Evolutionary conservation across 2,113 vertebrate genomes (phyloP).

Genomic region (Tetraodon nigroviridis): DNA sequence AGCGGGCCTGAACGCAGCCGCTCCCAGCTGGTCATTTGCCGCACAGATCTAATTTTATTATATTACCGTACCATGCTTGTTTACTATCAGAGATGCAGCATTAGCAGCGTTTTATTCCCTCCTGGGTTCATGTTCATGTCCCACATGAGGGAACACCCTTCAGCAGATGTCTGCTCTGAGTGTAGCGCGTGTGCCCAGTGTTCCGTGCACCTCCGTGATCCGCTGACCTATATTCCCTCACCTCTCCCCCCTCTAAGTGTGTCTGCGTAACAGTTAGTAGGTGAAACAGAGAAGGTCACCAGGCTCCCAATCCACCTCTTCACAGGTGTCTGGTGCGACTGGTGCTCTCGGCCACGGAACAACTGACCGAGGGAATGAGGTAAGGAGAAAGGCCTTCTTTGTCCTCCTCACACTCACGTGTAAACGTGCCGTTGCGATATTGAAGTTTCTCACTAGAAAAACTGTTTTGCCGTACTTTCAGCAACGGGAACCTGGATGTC

Average conservation of each 20-base stretch:
- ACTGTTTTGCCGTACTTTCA: slow-evolving; percentile 34
- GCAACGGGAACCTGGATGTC: slow-evolving; percentile 66
- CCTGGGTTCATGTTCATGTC: slow-evolving; percentile 3
- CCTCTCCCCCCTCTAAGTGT: slow-evolving; percentile 49
- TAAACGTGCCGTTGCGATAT: not conserved
- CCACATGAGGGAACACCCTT: slow-evolving; percentile 12
- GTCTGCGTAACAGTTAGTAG: slow-evolving; percentile 67
- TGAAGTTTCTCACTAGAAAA: not conserved
- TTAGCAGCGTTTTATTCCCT: not conserved
- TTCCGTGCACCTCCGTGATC: slow-evolving; percentile 52
- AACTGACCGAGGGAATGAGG: slow-evolving; percentile 70
- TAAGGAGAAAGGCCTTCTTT: slow-evolving; percentile 39
- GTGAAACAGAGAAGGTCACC: slow-evolving; percentile 62
- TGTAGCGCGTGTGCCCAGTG: slow-evolving; percentile 16
- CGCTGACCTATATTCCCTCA: slow-evolving; percentile 62
- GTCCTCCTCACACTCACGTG: too few relatives aligned
- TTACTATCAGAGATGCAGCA: not conserved
- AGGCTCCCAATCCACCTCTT: slow-evolving; percentile 52
- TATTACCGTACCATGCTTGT: too few relatives aligned
- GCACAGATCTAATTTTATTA: too few relatives aligned
- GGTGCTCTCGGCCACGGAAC: slow-evolving; percentile 66
- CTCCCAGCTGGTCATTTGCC: too few relatives aligned
- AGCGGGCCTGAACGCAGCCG: too few relatives aligned
- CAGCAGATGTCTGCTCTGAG: slow-evolving; percentile 15
- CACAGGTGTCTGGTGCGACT: slow-evolving; percentile 85